Percentiles rank a stretch among this genome's conserved stretches.
Evolutionary conservation across 2,113 vertebrate genomes (phyloP).

Genomic region (Microcebus tavaratra): DNA sequence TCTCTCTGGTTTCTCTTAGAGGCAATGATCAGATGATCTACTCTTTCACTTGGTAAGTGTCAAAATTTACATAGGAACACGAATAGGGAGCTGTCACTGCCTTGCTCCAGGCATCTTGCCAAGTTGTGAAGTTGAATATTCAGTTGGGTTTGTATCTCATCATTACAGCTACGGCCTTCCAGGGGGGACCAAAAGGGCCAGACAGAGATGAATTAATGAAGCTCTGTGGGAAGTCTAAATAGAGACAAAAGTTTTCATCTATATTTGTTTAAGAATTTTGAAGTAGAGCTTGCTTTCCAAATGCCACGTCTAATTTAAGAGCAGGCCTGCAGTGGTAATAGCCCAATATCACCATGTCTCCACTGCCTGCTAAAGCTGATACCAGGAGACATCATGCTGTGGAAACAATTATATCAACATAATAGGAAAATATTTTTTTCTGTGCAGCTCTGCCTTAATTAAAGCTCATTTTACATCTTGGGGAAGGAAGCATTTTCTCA

Average conservation of each 20-base stretch:
- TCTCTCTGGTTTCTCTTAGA: conserved; percentile 15
- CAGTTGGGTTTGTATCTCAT: conserved; percentile 68
- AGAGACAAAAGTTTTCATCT: conserved; percentile 80
- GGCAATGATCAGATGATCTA: not conserved
- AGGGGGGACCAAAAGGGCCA: conserved; percentile 48
- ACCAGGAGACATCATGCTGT: not conserved
- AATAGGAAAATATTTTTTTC: conserved; percentile 69
- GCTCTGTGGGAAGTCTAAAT: conserved; percentile 74
- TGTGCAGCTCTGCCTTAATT: conserved; percentile 66
- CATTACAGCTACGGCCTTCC: conserved; percentile 69
- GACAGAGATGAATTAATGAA: conserved; percentile 78
- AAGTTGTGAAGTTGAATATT: conserved; percentile 72
- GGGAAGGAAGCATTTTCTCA: conserved; percentile 30
- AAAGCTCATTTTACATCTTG: conserved; percentile 73
- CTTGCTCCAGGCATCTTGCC: conserved; percentile 60
- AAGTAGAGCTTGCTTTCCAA: conserved; percentile 72
- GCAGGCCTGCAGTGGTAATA: conserved; percentile 55
- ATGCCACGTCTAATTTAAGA: conserved; percentile 78
- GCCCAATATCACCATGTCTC: conserved; percentile 48
- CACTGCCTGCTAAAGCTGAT: conserved; percentile 55
- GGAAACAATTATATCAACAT: conserved; percentile 69
- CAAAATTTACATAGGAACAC: conserved; percentile 56
- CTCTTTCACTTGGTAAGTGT: conserved; percentile 59
- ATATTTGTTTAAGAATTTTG: conserved; percentile 79
- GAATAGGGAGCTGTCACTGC: conserved; percentile 47